A percentile compares a stretch with the other conserved stretches of the same genome.
Evolutionary conservation across 1,140 invertebrate species (phyloP).

Genomic region (Hyphantria cunea): DNA sequence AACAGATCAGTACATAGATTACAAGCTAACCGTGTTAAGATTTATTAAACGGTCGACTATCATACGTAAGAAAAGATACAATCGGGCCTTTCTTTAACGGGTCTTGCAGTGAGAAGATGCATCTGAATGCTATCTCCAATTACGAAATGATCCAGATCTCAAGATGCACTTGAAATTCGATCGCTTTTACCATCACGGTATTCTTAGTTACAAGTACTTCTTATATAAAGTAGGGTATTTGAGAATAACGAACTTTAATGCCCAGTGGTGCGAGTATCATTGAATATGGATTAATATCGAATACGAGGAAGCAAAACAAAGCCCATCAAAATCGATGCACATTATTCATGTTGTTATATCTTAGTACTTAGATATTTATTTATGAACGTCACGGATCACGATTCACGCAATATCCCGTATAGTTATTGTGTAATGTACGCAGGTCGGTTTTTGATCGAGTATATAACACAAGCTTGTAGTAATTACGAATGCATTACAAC

Average conservation of each 20-base stretch:
- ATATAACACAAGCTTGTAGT: neutral
- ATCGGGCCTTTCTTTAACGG: constrained; percentile 56
- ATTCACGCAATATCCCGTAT: constrained; percentile 24
- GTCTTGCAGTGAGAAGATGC: constrained; percentile 41
- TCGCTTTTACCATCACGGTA: constrained; percentile 41
- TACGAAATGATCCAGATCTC: constrained; percentile 55
- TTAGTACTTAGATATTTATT: constrained; percentile 24
- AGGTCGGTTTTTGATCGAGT: no score
- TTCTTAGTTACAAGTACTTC: constrained; percentile 17
- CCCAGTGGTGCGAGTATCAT: constrained; percentile 28
- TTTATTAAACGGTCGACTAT: constrained; percentile 51
- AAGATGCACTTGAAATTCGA: constrained; percentile 57
- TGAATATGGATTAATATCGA: constrained; percentile 52
- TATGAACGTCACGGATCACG: constrained; percentile 19
- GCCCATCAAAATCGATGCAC: constrained; percentile 54
- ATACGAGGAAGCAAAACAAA: constrained; percentile 55
- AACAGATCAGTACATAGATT: constrained; percentile 14
- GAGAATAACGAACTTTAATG: constrained; percentile 40
- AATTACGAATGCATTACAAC: neutral
- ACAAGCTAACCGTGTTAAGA: constrained; percentile 47
- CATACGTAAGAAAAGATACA: constrained; percentile 47
- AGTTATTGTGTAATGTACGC: neutral
- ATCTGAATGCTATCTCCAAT: constrained; percentile 46
- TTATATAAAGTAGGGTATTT: constrained; percentile 13
- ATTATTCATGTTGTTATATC: constrained; percentile 56